Base-by-base conservation (phyloP, 2,797 vertebrate species). In the Okamejei kenojei region DNA sequence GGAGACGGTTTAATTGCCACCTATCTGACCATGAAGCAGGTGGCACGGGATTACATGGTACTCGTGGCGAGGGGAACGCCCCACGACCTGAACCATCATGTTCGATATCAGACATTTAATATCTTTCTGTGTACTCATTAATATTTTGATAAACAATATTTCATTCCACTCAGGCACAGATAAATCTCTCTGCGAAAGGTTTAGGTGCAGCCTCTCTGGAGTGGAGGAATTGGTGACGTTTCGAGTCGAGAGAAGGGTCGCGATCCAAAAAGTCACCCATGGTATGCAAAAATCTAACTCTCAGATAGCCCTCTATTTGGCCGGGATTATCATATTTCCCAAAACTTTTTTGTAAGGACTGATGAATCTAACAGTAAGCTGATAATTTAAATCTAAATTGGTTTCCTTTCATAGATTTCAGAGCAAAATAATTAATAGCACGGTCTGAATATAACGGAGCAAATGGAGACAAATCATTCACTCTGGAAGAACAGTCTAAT, bases 91-190 rank as follows among this genome's bases (percentile, higher is more conserved):
- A 54, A 5, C 45, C 45, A n/a, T 88, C 35, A 35, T 68, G 35
- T 88, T 88, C 35, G 84, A 88, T 65, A 32, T 88, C 65, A 65
- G 35, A 35, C n/a, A 88, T 88, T 88, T 68, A 68, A 35, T 68
- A 88, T n/a, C 61, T 23, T 68, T 88, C 61, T 65, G 2, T 88
- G 61, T 68, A 88, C 61, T 88, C 29, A 88, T 63, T 88, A 65
- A 88, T 10, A 88, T 21, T 17, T 35, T 32, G n/a, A 88, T 19
- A 54, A 68, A 88, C 63, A 88, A 68, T 17, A 65, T 21, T 54
- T 68, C 63, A 88, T 88, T n/a, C 17, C 17, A 68, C 61, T 68
- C 61, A 88, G 84, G 61, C 63, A 68, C 61, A 68, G 84, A 35
- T 35, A 88, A 88, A 68, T 88, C 61, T 65, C 54, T 15, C n/a